Base-by-base conservation (phyloP, 2,113 vertebrate species). In the Orientallactaga bullata region DNA sequence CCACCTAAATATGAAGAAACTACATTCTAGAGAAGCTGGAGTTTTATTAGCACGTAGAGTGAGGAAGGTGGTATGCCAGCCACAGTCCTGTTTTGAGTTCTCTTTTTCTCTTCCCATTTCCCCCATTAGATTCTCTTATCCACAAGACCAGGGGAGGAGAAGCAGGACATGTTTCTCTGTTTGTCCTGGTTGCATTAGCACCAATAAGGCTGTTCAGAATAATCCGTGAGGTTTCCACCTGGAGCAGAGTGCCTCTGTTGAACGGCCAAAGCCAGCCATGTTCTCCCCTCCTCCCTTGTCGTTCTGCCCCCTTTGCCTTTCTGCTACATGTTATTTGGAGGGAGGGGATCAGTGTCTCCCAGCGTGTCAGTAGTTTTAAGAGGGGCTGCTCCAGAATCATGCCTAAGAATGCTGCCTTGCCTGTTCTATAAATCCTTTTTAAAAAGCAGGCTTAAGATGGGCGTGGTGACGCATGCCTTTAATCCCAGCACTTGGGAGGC, bases 171-270 rank as follows among this genome's bases (percentile, higher is more conserved):
- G 60, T 51, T 55, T 93, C 55, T 60, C 39, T 58, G 1, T 69
- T 30, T 76, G 0, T 58, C 20, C 30, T 39, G 42, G 42, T 60
- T 2, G 1, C 1, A 12, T 51, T 55, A 5, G 1, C 35, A 5
- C 32, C 3, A 60, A 3, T 16, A 42, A 58, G 63, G 72, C 68
- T 4, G 7, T 55, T 18, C 12, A 28, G 37, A 30, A 82, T 37
- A 78, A 32, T 8, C n/a, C 20, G 32, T 13, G 65, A 63, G 37
- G 60, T 42, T 39, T 39, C 72, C 37, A 12, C 68, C 68, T 73
- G 21, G 72, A 39, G 72, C 37, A 73, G 42, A 85, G 58, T 24
- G 5, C 10, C 47, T 86, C 69, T 37, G 26, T 26, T 24, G 58
- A 71, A 73, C 74, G 35, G n/a, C 20, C 73, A 65, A 0, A 74